Evolutionary conservation across 2,888 invertebrate genomes (phyloP).

Genomic region (Lacanobia oleracea): DNA sequence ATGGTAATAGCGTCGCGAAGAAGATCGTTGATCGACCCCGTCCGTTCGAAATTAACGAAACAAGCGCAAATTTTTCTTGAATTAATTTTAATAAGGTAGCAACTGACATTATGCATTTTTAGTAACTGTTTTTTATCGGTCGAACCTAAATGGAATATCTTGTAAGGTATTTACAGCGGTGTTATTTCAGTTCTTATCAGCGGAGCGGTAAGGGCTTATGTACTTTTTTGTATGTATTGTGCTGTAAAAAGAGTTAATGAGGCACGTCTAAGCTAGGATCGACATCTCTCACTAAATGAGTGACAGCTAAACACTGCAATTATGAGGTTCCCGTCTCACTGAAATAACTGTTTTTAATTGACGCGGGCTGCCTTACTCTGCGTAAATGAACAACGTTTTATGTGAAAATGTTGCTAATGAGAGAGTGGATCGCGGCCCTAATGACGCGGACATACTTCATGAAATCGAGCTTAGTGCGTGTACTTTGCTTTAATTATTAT

Average conservation of each 20-base stretch:
- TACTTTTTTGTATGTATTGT: constrained; percentile 63
- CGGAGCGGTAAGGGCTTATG: constrained; percentile 42
- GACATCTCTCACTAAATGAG: constrained; percentile 83
- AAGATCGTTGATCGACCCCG: constrained; percentile 76
- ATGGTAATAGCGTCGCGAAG: constrained; percentile 83
- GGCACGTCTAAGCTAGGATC: constrained; percentile 75
- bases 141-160: constrained; percentile 75
- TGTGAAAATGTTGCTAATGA: constrained; percentile 88
- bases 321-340: constrained; percentile 82
- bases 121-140: constrained; percentile 78
- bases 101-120: constrained; percentile 79
- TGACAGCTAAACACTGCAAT: constrained; percentile 86
- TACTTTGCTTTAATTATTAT: constrained; percentile 72
- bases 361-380: constrained; percentile 80
- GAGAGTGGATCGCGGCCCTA: constrained; percentile 81
- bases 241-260: constrained; percentile 71
- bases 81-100: constrained; percentile 85
- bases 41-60: constrained; percentile 82
- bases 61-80: constrained; percentile 82
- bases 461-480: constrained; percentile 74
- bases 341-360: constrained; percentile 88
- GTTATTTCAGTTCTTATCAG: constrained; percentile 72
- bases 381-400: constrained; percentile 84
- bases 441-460: constrained; percentile 84
- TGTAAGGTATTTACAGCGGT: constrained; percentile 68